Conservation (phyloP, 2,888 invertebrate species). For the Atrina japonica region DNA sequence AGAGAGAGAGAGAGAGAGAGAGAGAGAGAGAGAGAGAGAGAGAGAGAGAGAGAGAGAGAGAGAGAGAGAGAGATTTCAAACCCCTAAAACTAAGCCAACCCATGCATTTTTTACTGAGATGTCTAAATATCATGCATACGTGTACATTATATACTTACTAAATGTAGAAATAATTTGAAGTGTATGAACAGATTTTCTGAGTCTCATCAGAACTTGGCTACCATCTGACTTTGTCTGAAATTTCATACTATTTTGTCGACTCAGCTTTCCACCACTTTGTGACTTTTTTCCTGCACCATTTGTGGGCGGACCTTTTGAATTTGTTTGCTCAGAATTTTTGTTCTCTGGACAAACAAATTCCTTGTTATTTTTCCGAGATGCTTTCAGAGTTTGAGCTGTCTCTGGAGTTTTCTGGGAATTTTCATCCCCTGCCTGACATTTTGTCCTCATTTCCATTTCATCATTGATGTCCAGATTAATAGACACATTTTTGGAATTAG, state of each 20-base stretch:
- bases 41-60: not conserved
- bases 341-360: too few relatives aligned
- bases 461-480: too few relatives aligned
- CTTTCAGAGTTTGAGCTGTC: too few relatives aligned
- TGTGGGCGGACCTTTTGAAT: not conserved
- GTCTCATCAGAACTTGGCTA: slow-evolving; percentile 6
- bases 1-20: not conserved
- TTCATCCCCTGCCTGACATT: too few relatives aligned
- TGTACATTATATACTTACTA: slow-evolving; percentile 19
- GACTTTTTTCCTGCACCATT: not conserved
- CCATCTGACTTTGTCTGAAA: not conserved
- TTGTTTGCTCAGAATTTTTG: too few relatives aligned
- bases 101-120: not conserved
- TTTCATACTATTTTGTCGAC: slow-evolving; percentile 2
- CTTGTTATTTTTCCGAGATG: too few relatives aligned
- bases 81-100: not conserved
- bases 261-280: not conserved
- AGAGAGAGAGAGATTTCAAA: not conserved
- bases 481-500: too few relatives aligned
- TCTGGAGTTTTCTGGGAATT: too few relatives aligned
- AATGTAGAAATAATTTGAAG: slow-evolving; percentile 19
- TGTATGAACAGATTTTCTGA: slow-evolving; percentile 32
- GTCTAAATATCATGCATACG: not conserved
- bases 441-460: too few relatives aligned
- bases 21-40: not conserved